Conservation (phyloP, 2,888 invertebrate species). For the Macrophya annulata region DNA sequence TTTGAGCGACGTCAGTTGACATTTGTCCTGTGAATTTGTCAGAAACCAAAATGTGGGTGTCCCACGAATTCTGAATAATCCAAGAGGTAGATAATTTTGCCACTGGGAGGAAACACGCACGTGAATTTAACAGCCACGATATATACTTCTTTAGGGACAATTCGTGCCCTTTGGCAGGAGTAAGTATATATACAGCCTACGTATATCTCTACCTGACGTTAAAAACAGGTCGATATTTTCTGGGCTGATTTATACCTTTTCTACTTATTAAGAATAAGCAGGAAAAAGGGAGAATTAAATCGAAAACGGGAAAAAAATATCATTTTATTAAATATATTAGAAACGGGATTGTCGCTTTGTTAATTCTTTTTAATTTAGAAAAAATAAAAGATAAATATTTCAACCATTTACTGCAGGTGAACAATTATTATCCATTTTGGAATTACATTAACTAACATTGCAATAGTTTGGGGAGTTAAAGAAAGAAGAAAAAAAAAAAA, state of each 20-base stretch:
- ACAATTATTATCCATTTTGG: background rate
- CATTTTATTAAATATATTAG: background rate
- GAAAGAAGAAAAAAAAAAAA: background rate
- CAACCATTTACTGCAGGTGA: background rate
- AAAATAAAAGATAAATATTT: no score
- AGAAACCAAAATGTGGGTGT: conserved; percentile 30
- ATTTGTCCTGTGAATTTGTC: conserved; percentile 33
- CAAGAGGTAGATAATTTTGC: conserved; percentile 29
- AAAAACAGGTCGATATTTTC: conserved; percentile 27
- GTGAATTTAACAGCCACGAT: conserved; percentile 7
- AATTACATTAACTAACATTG: background rate
- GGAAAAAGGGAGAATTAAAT: background rate
- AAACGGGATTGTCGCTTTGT: background rate
- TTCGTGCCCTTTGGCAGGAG: background rate
- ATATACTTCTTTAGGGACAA: background rate
- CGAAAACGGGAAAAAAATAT: background rate
- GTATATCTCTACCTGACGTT: background rate
- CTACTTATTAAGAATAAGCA: no score
- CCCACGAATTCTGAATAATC: conserved; percentile 21
- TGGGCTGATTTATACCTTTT: conserved; percentile 38
- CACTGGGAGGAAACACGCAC: conserved; percentile 23
- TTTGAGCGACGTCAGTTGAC: conserved; percentile 34
- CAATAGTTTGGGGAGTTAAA: background rate
- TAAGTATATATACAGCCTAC: background rate
- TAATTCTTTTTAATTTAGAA: background rate